Evolutionary conservation across 2,113 vertebrate genomes (phyloP).

Genomic region (Dicentrarchus labrax): DNA sequence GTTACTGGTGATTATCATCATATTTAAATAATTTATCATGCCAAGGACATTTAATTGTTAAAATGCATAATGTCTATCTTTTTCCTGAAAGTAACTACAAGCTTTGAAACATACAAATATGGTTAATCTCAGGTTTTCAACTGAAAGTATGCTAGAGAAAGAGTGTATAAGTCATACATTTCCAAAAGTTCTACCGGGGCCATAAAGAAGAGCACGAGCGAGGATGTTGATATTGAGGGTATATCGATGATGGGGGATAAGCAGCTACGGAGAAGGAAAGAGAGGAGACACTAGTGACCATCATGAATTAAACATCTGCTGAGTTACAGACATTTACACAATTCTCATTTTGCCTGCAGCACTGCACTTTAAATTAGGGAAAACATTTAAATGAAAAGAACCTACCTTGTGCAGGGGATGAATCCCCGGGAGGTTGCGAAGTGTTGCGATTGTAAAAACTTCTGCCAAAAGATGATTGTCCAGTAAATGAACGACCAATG

Average conservation of each 20-base stretch:
- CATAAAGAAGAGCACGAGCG: not conserved
- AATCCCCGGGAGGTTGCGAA: constrained; percentile 76
- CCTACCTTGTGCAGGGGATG: constrained; percentile 81
- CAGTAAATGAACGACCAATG: constrained; percentile 73
- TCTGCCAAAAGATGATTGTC: constrained; percentile 79
- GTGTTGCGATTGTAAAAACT: constrained; percentile 72
- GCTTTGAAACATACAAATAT: not conserved
- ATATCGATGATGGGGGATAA: constrained; percentile 41
- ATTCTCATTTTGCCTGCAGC: not conserved
- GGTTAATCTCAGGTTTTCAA: not conserved
- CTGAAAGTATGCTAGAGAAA: not conserved
- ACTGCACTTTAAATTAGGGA: not conserved
- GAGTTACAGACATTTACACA: not conserved
- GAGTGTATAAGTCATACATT: constrained; percentile 12
- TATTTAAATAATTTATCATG: not conserved
- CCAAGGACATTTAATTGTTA: not conserved
- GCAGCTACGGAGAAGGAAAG: not conserved
- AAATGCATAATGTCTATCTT: too few relatives aligned
- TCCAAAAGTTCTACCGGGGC: not conserved
- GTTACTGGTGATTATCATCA: not conserved
- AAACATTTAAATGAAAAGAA: not conserved
- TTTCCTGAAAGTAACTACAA: too few relatives aligned
- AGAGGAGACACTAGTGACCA: not conserved
- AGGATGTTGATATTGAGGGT: constrained; percentile 36
- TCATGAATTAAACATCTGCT: not conserved